Base-by-base conservation (phyloP, 1,140 invertebrate genomes). In the Scylla paramamosain region DNA sequence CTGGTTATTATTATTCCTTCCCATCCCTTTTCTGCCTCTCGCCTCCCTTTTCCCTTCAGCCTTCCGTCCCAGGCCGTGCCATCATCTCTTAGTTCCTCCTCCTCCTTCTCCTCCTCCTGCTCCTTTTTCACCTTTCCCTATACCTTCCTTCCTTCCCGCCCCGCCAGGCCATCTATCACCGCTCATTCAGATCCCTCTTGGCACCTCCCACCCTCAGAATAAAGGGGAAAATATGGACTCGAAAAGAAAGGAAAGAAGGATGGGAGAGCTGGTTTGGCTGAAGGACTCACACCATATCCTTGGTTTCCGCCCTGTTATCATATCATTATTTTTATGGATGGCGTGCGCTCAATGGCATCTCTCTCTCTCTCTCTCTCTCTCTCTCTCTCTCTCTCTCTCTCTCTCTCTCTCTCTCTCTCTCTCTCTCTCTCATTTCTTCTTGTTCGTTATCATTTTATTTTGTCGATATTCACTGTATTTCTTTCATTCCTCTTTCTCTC, bases 261-360 rank as follows among this genome's bases (percentile, higher is more conserved):
- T 77, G 67, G 25, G 67, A 77, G n/a, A 20, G 25, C 20, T 7
- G 67, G 16, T n/a, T 77, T 77, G 67, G 67, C 67, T 77, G 20
- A 7, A 77, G 67, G 67, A 77, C 67, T 77, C 67, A 77, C 67
- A n/a, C 67, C 67, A 77, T 77, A 25, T 77, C 67, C 20, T 77
- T 7, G 20, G 67, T n/a, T 77, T 77, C 67, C 67, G 6, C 6
- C 20, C 20, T 20, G 67, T 77, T 77, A 77, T 77, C 67, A 77
- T 77, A 77, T 77, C 67, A 77, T 77, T 77, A 77, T 77, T n/a
- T 77, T 77, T 77, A 77, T 77, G 67, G 67, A 77, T 77, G 67
- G n/a, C 25, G 67, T 77, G 67, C 20, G 20, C n/a, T 77, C n/a
- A n/a, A 77, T 77, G 25, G 67, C 67, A 77, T 77, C 67, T 77